A percentile compares a stretch with the other conserved stretches of the same genome.
Conservation (phyloP, 2,888 invertebrate genomes). For the Dryococelus australis region DNA sequence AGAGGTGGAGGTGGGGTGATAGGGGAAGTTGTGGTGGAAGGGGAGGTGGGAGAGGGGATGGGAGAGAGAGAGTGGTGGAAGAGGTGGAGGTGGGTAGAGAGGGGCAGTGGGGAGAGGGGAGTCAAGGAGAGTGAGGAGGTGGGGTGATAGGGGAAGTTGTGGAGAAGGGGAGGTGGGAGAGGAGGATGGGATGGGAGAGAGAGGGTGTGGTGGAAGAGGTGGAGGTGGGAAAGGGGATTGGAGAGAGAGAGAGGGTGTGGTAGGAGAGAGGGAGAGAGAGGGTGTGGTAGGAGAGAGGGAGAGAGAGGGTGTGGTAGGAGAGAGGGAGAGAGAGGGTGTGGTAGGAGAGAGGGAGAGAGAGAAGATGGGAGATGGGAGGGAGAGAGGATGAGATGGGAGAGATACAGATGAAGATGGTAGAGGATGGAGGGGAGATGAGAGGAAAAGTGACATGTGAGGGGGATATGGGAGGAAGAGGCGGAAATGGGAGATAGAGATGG, state of each 20-base stretch:
- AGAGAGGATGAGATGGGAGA: background rate
- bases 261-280: background rate
- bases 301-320: too few species aligned
- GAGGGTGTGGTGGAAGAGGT: background rate
- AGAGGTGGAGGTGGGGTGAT: slow-evolving; percentile 27
- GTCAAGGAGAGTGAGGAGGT: too few species aligned
- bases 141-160: background rate
- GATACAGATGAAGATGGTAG: background rate
- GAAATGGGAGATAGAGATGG: background rate
- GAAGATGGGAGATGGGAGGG: background rate
- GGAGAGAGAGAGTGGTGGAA: too few species aligned
- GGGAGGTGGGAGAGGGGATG: too few species aligned
- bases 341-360: background rate
- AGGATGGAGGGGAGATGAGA: background rate
- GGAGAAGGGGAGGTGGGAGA: background rate
- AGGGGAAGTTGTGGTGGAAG: background rate
- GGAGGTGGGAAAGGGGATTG: too few species aligned
- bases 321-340: background rate
- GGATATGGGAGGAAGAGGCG: background rate
- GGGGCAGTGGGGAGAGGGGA: too few species aligned
- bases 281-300: background rate
- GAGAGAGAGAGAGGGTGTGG: background rate
- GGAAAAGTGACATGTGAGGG: background rate
- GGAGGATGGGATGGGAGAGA: too few species aligned
- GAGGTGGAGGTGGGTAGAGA: background rate